Percentiles rank a stretch among this genome's conserved stretches.
Evolutionary conservation across 2,113 vertebrate species (phyloP).

Genomic region (Hylia prasina): DNA sequence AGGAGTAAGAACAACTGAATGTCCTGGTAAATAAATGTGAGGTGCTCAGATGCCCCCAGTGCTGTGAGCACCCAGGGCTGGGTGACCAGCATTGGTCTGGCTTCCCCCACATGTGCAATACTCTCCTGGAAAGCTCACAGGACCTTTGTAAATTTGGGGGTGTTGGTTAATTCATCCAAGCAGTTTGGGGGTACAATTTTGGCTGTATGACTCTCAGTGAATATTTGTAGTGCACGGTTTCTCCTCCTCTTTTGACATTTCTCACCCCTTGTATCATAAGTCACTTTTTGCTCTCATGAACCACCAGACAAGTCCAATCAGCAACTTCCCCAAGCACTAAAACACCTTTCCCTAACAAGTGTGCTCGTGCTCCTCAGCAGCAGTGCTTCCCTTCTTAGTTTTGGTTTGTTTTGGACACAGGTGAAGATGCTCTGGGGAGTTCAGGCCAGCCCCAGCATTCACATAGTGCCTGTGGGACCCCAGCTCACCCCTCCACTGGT

Average conservation of each 20-base stretch:
- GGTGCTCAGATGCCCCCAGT: neutral
- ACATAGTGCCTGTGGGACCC: neutral
- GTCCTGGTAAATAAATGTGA: neutral
- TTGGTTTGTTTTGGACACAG: neutral
- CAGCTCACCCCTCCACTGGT: neutral
- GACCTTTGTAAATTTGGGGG: neutral
- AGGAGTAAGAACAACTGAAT: neutral
- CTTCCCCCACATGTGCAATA: accelerated
- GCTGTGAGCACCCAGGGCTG: neutral
- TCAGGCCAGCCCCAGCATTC: neutral
- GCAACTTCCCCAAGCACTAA: neutral
- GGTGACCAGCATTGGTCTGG: neutral
- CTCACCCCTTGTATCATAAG: neutral
- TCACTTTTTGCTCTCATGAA: neutral
- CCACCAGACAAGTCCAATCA: neutral
- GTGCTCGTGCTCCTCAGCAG: neutral
- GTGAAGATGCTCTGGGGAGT: neutral
- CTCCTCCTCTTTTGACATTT: neutral
- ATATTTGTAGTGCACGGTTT: neutral
- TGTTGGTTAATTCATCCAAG: neutral
- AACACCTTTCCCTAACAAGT: neutral
- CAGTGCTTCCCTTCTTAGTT: neutral
- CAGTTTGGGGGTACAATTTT: neutral
- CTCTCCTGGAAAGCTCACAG: neutral
- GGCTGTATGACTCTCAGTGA: neutral